Conservation (phyloP, 2,113 vertebrate species). For the Percina caprodes region DNA sequence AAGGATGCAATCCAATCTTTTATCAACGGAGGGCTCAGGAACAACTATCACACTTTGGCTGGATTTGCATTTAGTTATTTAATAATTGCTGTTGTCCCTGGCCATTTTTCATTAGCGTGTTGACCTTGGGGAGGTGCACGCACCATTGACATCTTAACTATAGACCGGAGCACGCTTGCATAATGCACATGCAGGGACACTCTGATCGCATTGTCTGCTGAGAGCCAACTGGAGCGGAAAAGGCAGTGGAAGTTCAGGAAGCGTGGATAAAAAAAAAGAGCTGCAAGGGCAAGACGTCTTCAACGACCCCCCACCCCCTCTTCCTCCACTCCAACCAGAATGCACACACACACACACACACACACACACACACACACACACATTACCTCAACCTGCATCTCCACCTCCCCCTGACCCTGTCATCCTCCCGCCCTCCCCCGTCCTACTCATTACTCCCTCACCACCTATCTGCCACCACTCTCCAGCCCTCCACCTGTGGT, state of each 20-base stretch:
- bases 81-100: constrained; percentile 77
- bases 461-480: constrained; percentile 62
- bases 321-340: not conserved
- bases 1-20: constrained; percentile 60
- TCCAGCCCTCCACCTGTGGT: constrained; percentile 75
- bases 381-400: constrained; percentile 76
- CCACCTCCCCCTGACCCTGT: constrained; percentile 75
- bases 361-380: constrained; percentile 32
- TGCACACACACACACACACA: not conserved
- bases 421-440: constrained; percentile 40
- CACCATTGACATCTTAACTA: constrained; percentile 80
- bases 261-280: constrained; percentile 69
- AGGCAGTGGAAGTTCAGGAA: constrained; percentile 79
- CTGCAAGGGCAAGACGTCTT: constrained; percentile 74
- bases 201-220: constrained; percentile 71
- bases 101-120: constrained; percentile 78
- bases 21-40: constrained; percentile 66
- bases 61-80: constrained; percentile 70
- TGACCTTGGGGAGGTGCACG: constrained; percentile 81
- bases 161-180: constrained; percentile 62
- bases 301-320: constrained; percentile 25
- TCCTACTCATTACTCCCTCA: constrained; percentile 74
- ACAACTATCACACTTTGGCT: constrained; percentile 62
- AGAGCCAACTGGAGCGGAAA: constrained; percentile 79
- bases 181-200: constrained; percentile 67